Base-by-base conservation (phyloP, 2,888 invertebrate species). In the Sericinus montela region DNA sequence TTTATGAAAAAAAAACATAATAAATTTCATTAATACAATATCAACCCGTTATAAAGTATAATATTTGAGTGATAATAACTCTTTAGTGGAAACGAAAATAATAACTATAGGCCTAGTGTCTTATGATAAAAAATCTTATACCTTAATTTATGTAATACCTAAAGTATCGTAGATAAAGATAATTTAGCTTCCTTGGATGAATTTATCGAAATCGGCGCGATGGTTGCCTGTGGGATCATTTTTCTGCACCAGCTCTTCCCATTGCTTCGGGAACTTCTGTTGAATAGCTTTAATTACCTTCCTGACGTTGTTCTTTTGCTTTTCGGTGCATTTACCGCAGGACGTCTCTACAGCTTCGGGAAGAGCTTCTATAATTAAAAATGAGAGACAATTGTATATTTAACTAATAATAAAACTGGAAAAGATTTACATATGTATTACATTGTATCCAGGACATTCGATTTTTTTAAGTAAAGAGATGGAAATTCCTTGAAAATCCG, bases 211-310 rank as follows among this genome's bases (percentile, higher is more conserved):
- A 65, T 90, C 91, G 52, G 68, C 83, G 57, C 90, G 90, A 84
- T 94, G 92, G 51, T 89, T 74, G 45, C 92, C 92, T 0, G 90
- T 80, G 9, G 93, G 93, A 72, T 95, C 95, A 69, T 92, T 95
- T 75, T 94, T 94, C 55, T 80, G 84, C 54, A 93, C 91, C 11
- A 95, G 83, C 43, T 90, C 87, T 1, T 91, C 91, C 93, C 94
- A 95, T 67, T 92, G 85, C 0, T 90, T 89, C 0, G 92, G 90
- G 67, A 93, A 92, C 45, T 93, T 90, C 54, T 92, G 88, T 54
- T 93, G 92, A 58, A 95, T 89, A 51, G 88, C 92, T 44, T 90
- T 91, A 55, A 94, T 91, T 4, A 95, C 92, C 66, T 92, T 93
- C 62, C 65, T 74, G 55, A 87, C 79, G 52, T 92, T 92, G 51